Evolutionary conservation across 30 jellyfish, hydroid and myxozoan genomes (phyloP), one percentile per base, ranked within the genome.

Genomic region (Rhopilema esculentum): DNA sequence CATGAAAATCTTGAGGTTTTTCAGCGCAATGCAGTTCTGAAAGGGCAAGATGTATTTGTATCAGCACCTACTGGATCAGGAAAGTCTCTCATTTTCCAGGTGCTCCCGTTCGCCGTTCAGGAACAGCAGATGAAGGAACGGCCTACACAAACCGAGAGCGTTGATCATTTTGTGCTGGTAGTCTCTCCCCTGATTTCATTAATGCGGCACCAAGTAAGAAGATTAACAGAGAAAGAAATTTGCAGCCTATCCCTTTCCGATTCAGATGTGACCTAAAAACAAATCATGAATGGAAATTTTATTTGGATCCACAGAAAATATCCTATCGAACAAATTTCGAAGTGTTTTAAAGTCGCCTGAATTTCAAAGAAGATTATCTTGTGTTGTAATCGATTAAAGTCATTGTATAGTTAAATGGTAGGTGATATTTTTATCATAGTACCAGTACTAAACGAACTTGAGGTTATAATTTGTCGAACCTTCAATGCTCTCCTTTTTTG

Each of bases 151-250:
- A 8, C 81, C 19, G 25, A 70, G 52, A 1, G 26, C 53, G 63
- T 21, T 32, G 61, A 70, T 21, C 1, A 65, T 28, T 49, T 74
- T 74, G 85, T 74, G 49, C 85, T 74, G 69, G 69, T 74, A 18
- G 71, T 74, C 50, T 74, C 85, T 74, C 85, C 85, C 0, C 70
- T 74, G 71, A 74, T 74, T 74, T 74, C 85, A 21, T 74, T 74
- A 30, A 74, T 74, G 85, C 17, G 70, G 85, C 71, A 74, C 32
- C 85, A 74, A 74, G 71, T 74, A 18, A 21, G 49, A 30, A 74
- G 31, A 74, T 49, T 74, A 31, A 70, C n/a, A 70, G 81, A 70
- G 81, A 70, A 70, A 70, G 61, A 23, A 70, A 70, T 2, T 70
- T 31, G 9, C 9, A 7, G 61, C 62, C 81, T 23, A 1, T 8